These are phyloP conservation scores for Thymallus thymallus DNA, from an alignment of 2,113 vertebrate species.

Conservation along the genomic window DNA sequence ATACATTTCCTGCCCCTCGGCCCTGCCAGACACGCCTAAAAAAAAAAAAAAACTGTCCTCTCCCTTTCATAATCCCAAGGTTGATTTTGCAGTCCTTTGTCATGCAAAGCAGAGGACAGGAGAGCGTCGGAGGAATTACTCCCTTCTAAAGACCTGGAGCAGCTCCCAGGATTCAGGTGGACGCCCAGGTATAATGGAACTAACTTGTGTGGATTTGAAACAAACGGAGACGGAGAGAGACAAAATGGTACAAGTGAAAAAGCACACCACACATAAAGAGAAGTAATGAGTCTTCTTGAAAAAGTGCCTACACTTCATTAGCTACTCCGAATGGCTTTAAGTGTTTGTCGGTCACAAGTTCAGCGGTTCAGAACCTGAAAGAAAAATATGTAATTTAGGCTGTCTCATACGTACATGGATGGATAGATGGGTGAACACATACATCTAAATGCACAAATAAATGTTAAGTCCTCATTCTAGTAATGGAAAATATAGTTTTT, in stretches of 20 bases:
- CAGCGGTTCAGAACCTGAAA: background rate
- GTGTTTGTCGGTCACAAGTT: too few relatives aligned
- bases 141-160: background rate
- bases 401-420: background rate
- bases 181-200: background rate
- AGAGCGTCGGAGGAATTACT: background rate
- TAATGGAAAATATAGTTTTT: constrained; percentile 1
- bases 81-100: background rate
- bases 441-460: background rate
- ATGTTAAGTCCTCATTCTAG: background rate
- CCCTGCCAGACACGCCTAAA: background rate
- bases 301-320: background rate
- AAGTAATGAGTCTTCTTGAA: background rate
- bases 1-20: background rate
- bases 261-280: background rate
- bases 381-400: too few relatives aligned
- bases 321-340: background rate
- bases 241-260: background rate
- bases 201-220: background rate
- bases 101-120: background rate
- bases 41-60: background rate
- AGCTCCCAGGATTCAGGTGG: background rate
- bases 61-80: constrained; percentile 17
- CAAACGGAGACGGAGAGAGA: background rate
- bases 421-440: background rate